These are phyloP conservation scores for Cottus gobio DNA, from an alignment of 2,113 vertebrate genomes.

Conservation along the genomic window DNA sequence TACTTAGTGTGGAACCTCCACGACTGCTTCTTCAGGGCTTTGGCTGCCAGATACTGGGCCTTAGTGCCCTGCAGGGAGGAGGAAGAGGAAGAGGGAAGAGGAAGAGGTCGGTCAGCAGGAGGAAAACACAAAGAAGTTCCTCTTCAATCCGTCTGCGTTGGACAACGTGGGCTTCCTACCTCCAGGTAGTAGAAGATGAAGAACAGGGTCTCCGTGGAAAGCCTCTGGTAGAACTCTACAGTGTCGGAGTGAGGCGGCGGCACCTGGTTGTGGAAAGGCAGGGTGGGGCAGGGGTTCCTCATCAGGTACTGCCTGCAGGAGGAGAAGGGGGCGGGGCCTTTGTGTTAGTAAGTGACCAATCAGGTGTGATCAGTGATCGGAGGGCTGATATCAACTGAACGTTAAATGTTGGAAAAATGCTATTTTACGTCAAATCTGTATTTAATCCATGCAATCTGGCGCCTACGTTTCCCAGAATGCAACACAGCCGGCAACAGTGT, in stretches of 20 bases:
- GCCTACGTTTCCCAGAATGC: neutral
- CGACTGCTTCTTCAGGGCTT: slow-evolving; percentile 95
- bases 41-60: slow-evolving; percentile 95
- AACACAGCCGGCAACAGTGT: neutral
- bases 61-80: slow-evolving; percentile 88
- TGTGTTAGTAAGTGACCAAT: too few relatives aligned
- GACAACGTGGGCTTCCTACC: slow-evolving; percentile 68
- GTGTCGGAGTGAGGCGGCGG: slow-evolving; percentile 93
- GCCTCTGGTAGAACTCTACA: slow-evolving; percentile 94
- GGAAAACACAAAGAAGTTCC: too few relatives aligned
- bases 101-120: too few relatives aligned
- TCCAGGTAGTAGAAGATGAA: slow-evolving; percentile 97
- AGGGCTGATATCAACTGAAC: too few relatives aligned
- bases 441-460: neutral
- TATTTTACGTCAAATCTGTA: too few relatives aligned
- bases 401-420: too few relatives aligned
- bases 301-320: slow-evolving; percentile 90
- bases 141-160: too few relatives aligned
- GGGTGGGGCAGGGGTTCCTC: slow-evolving; percentile 91
- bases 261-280: slow-evolving; percentile 94
- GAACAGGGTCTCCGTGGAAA: slow-evolving; percentile 93
- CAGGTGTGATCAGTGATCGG: too few relatives aligned
- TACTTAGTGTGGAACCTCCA: slow-evolving; percentile 98
- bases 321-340: neutral
- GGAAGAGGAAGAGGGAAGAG: neutral